A percentile compares a stretch with the other conserved stretches of the same genome.
Conservation (phyloP, 2,113 vertebrate genomes). For the Corythornis cristatus region DNA sequence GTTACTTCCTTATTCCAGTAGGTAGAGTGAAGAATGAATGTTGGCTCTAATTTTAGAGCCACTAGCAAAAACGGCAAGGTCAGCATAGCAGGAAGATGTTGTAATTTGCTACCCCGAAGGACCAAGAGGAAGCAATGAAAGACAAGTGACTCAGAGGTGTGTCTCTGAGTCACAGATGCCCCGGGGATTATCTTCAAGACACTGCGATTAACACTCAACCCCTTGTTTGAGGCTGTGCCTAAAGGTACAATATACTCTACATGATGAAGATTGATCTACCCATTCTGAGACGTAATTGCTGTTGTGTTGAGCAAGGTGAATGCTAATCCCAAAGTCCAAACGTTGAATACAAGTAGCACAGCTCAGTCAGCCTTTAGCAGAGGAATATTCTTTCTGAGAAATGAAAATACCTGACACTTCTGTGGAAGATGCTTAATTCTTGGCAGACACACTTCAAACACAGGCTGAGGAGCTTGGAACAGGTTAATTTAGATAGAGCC, state of each 20-base stretch:
- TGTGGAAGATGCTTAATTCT: background rate
- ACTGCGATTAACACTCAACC: background rate
- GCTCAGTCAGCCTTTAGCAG: background rate
- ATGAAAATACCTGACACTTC: background rate
- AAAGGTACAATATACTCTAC: background rate
- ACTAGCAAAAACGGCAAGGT: conserved; percentile 4
- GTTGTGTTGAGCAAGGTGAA: background rate
- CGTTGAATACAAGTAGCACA: background rate
- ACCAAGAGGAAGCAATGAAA: conserved; percentile 20
- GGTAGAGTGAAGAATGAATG: background rate
- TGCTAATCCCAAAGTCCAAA: background rate
- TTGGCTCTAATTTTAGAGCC: background rate
- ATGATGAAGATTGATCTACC: background rate
- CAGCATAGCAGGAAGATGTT: conserved; percentile 28
- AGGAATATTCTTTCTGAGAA: background rate
- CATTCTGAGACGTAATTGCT: background rate
- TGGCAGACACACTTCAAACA: background rate
- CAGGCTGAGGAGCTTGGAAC: background rate
- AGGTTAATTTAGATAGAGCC: background rate
- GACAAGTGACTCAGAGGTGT: conserved; percentile 28
- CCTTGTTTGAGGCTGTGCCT: background rate
- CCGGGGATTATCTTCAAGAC: background rate
- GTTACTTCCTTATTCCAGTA: conserved; percentile 16
- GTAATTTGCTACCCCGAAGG: conserved; percentile 23
- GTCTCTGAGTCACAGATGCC: background rate